Evolutionary conservation across 2,888 invertebrate species (phyloP).

Genomic region (Cephus runcator): DNA sequence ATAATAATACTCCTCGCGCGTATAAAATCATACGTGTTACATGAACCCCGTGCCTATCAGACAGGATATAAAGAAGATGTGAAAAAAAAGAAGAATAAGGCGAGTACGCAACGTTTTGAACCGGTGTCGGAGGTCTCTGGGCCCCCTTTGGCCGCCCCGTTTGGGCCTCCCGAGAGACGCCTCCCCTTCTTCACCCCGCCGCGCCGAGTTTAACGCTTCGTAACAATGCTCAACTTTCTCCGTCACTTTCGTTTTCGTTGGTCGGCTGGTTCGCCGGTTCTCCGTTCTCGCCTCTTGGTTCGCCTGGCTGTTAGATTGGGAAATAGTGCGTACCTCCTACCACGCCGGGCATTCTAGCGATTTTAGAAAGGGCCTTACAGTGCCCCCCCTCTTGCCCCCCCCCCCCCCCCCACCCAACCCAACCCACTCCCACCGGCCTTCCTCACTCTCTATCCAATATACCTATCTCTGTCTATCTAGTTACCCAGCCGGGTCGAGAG

Average conservation of each 20-base stretch:
- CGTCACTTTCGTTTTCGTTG: constrained; percentile 65
- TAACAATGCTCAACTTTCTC: constrained; percentile 65
- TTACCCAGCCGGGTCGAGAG: neutral
- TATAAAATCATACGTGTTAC: neutral
- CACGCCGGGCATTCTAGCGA: constrained; percentile 46
- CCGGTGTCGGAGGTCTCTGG: constrained; percentile 7
- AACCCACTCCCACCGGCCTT: constrained; percentile 9
- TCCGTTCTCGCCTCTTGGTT: constrained; percentile 26
- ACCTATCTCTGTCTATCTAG: neutral
- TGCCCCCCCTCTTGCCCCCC: constrained; percentile 16
- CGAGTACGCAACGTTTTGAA: constrained; percentile 1
- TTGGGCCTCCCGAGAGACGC: neutral
- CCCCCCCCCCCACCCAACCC: too few relatives aligned
- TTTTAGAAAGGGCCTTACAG: constrained; percentile 56
- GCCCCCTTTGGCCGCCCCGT: neutral
- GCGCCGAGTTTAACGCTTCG: constrained; percentile 53
- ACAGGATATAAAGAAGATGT: neutral
- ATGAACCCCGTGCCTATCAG: neutral
- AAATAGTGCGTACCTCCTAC: constrained; percentile 51
- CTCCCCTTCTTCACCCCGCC: neutral
- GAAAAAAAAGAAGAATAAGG: constrained; percentile 4
- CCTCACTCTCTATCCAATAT: constrained; percentile 20
- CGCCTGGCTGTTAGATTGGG: constrained; percentile 45
- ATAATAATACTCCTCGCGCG: neutral
- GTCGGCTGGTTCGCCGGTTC: constrained; percentile 42